Evolutionary conservation across 1,140 invertebrate species (phyloP).

Genomic region (Gonatopus flavifemur): DNA sequence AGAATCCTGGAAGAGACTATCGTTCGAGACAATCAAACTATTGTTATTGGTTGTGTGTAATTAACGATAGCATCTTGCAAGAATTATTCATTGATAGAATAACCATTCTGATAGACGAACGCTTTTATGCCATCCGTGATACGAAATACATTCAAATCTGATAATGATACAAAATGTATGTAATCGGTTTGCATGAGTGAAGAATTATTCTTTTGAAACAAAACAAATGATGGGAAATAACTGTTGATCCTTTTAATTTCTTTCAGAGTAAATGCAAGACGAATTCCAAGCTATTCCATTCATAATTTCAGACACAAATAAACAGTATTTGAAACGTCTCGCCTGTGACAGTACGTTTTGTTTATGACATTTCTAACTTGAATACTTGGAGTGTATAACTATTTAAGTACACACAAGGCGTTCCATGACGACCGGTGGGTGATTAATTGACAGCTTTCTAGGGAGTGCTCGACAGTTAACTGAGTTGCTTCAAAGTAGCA

Average conservation of each 20-base stretch:
- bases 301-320: conserved; percentile 42
- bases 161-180: too few relatives aligned
- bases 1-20: conserved; percentile 18
- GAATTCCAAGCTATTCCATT: conserved; percentile 24
- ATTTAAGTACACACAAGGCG: conserved; percentile 31
- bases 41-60: conserved; percentile 42
- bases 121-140: too few relatives aligned
- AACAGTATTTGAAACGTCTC: conserved; percentile 35
- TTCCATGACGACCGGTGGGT: conserved; percentile 22
- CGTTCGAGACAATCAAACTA: conserved; percentile 47
- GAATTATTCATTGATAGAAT: conserved; percentile 46
- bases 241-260: too few relatives aligned
- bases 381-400: conserved; percentile 21
- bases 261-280: too few relatives aligned
- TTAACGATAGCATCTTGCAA: conserved; percentile 48
- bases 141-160: too few relatives aligned
- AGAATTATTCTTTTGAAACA: too few relatives aligned
- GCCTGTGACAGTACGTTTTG: conserved; percentile 34
- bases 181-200: too few relatives aligned
- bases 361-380: conserved; percentile 44
- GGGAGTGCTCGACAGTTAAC: conserved; percentile 36
- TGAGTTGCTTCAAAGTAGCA: conserved; percentile 25
- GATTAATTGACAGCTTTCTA: conserved; percentile 51
- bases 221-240: too few relatives aligned
- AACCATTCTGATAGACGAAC: too few relatives aligned